Evolutionary conservation across 2,113 vertebrate genomes (phyloP).

Genomic region (Empidonax traillii): DNA sequence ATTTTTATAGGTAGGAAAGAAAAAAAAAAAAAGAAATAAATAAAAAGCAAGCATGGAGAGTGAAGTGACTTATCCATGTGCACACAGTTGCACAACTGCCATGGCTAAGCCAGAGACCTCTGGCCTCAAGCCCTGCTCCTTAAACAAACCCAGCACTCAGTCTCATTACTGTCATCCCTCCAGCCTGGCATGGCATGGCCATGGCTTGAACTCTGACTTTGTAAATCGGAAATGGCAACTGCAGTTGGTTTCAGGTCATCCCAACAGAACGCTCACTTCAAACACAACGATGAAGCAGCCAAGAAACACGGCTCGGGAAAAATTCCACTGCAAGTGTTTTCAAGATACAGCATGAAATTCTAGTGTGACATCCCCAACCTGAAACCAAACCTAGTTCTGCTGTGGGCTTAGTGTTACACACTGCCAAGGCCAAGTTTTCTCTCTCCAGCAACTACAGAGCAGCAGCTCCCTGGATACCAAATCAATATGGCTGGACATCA

Average conservation of each 20-base stretch:
- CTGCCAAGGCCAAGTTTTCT: neutral
- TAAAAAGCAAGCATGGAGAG: neutral
- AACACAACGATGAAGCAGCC: neutral
- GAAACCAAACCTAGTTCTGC: neutral
- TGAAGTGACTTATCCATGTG: neutral
- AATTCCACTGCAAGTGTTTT: neutral
- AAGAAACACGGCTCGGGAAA: neutral
- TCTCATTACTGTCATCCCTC: neutral
- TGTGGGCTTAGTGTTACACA: neutral
- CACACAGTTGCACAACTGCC: neutral
- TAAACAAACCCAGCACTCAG: neutral
- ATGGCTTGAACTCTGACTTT: neutral
- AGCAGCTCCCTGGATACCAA: neutral
- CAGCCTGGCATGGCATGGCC: neutral
- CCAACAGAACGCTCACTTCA: neutral
- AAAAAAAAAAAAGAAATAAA: neutral
- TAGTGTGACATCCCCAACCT: neutral
- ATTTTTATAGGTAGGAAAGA: slow-evolving; percentile 10
- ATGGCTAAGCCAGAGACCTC: neutral
- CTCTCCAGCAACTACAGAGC: neutral
- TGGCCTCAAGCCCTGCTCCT: neutral
- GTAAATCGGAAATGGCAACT: neutral
- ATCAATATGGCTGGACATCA: neutral
- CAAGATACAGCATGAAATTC: neutral
- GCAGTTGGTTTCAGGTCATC: neutral